Evolutionary conservation across 1,140 invertebrate genomes (phyloP), one percentile per base, ranked within the genome.

Genomic region (Dufourea novaeangliae): DNA sequence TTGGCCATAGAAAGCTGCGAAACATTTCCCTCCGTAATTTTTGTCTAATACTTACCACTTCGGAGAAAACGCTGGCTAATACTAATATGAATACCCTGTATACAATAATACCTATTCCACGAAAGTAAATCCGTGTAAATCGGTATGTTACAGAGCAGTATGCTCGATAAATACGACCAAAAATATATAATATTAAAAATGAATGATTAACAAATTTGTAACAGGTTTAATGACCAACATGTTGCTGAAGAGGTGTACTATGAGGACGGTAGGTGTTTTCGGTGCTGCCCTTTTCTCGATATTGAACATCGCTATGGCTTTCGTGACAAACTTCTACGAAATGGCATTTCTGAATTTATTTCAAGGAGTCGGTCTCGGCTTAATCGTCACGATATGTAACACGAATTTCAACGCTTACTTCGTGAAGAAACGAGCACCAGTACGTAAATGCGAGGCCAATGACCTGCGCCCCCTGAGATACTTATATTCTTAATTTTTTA

Each of bases 321-420:
- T 92, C 54, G 87, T 90, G 17, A 84, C 62, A 0, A 88, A 90
- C 25, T 80, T 92, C 37, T 89, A 88, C 32, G 87, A 93, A 52
- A 84, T 92, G 69, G 88, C 88, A 7, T 72, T 87, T 5, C 70
- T 88, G 11, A 91, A 84, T 76, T 86, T 93, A 1, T 64, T 92
- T 0, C 90, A 92, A 81, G 92, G 92, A 27, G 78, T 91, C 17
- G 92, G 92, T 32, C 57, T 89, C 0, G 92, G 92, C n/a, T 50
- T 93, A 5, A 87, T 92, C 77, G 79, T 92, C 32, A 92, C 90
- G 4, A 86, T 92, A 62, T 90, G 88, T 67, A 92, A 92, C 52
- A 92, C 91, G 1, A 91, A 91, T 74, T 92, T 93, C 61, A 92
- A 93, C 78, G 88, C 92, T 32, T 93, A 89, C 59, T 93, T 92